phyloP scores from a whole-genome alignment of 2,888 invertebrate species.

The Philonicus albiceps region DNA sequence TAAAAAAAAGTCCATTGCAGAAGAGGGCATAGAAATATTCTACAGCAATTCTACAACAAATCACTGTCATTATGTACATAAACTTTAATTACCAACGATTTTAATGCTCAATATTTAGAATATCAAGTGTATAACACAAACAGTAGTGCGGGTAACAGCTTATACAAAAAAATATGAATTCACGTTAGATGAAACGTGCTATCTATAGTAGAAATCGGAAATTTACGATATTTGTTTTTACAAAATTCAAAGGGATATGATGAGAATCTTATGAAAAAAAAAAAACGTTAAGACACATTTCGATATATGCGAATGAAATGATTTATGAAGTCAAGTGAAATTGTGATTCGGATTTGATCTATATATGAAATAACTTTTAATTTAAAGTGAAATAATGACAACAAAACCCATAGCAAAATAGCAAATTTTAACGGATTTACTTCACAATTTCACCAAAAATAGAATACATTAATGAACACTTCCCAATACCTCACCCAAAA shows the following conservation, averaged over 20 bases:
- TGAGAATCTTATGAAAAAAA: not conserved
- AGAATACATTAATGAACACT: not conserved
- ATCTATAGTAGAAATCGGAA: constrained; percentile 3
- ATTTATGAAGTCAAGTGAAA: not conserved
- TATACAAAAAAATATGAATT: constrained; percentile 5
- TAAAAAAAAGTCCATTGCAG: no score
- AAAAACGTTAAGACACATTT: not conserved
- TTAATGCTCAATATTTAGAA: not conserved
- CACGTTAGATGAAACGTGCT: constrained; percentile 20
- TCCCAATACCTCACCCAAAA: not conserved
- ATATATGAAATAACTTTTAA: not conserved
- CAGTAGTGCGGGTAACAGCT: not conserved
- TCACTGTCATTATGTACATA: not conserved
- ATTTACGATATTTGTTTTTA: constrained; percentile 12
- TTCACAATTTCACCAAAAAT: not conserved
- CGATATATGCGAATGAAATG: not conserved
- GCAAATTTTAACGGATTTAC: not conserved
- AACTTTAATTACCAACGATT: not conserved
- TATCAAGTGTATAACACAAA: not conserved
- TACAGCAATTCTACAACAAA: no score
- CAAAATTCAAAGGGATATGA: not conserved
- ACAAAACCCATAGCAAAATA: not conserved
- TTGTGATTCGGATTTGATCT: not conserved
- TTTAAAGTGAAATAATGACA: not conserved
- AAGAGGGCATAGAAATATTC: no score